Conservation (phyloP, 2,888 invertebrate species). For the Heliconius cydno region DNA sequence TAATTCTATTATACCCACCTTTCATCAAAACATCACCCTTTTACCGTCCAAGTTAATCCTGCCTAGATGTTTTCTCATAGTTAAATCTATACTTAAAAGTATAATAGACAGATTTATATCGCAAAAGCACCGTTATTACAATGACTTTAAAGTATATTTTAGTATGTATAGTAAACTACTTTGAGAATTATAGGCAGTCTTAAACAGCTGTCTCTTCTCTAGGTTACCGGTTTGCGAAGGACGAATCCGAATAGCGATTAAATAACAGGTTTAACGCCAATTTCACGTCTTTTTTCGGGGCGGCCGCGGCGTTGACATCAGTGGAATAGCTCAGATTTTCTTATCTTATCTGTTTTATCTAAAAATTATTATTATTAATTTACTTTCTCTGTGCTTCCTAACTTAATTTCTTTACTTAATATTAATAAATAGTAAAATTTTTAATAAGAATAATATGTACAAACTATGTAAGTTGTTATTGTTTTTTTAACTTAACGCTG, state of each 20-base stretch:
- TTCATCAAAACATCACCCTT: constrained; percentile 51
- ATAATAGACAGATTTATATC: constrained; percentile 32
- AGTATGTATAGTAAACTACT: constrained; percentile 38
- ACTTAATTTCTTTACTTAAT: not conserved
- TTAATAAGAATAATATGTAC: too few species aligned
- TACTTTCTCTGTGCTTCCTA: constrained; percentile 32
- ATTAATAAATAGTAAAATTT: too few species aligned
- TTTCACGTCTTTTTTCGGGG: constrained; percentile 30
- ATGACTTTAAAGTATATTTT: constrained; percentile 25
- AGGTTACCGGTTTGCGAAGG: constrained; percentile 62
- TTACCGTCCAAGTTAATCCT: constrained; percentile 60
- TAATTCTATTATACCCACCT: constrained; percentile 55
- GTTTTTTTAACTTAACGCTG: too few species aligned
- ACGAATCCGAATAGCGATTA: constrained; percentile 54
- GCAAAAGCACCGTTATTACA: constrained; percentile 4
- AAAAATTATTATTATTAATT: constrained; percentile 25
- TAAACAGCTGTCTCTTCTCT: constrained; percentile 60
- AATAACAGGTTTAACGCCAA: constrained; percentile 56
- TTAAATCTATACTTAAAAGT: constrained; percentile 41
- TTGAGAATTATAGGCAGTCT: constrained; percentile 43
- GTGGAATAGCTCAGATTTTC: constrained; percentile 26
- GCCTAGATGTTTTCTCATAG: constrained; percentile 66
- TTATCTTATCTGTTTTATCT: constrained; percentile 27
- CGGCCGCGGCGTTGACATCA: constrained; percentile 28
- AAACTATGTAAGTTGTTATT: too few species aligned